Percentiles rank a stretch among this genome's conserved stretches.
Evolutionary conservation across 1,140 invertebrate genomes (phyloP).

Genomic region (Heliothis subflexa): DNA sequence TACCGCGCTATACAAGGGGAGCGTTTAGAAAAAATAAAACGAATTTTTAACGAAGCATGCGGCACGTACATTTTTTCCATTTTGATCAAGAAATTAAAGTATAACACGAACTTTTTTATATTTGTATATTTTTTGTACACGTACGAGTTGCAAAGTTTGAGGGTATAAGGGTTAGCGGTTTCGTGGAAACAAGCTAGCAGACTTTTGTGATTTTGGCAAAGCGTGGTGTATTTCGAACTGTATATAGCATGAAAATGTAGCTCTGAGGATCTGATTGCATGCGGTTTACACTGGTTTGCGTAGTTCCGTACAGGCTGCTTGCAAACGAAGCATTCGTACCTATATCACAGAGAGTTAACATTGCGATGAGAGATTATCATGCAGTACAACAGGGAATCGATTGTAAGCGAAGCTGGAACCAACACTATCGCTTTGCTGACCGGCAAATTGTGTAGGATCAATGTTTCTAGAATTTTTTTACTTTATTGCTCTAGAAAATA

Average conservation of each 20-base stretch:
- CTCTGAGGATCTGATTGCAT: conserved; percentile 6
- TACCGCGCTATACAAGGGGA: conserved; percentile 8
- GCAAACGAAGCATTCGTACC: conserved; percentile 10
- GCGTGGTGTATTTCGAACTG: not conserved
- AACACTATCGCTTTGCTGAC: not conserved
- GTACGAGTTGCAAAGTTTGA: not conserved
- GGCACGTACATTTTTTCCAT: not conserved
- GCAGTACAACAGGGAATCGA: not conserved
- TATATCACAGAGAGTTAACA: not conserved
- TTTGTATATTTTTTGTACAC: conserved; percentile 9
- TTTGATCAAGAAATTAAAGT: conserved; percentile 27
- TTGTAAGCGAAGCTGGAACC: not conserved
- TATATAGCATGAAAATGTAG: not conserved
- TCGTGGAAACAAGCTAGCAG: not conserved
- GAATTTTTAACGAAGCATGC: conserved; percentile 28
- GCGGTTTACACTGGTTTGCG: not conserved
- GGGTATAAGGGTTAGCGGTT: conserved; percentile 1
- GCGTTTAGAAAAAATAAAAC: conserved; percentile 8
- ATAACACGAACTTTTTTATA: conserved; percentile 15
- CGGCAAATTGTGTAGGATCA: not conserved
- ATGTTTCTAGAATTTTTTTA: not conserved
- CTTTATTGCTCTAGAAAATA: too few species aligned
- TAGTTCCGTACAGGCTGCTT: not conserved
- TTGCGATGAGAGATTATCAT: conserved; percentile 28
- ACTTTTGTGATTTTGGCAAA: conserved; percentile 7